Percentiles rank a stretch among this genome's conserved stretches.
Evolutionary conservation across 2,888 invertebrate genomes (phyloP).

Genomic region (Meganola albula): DNA sequence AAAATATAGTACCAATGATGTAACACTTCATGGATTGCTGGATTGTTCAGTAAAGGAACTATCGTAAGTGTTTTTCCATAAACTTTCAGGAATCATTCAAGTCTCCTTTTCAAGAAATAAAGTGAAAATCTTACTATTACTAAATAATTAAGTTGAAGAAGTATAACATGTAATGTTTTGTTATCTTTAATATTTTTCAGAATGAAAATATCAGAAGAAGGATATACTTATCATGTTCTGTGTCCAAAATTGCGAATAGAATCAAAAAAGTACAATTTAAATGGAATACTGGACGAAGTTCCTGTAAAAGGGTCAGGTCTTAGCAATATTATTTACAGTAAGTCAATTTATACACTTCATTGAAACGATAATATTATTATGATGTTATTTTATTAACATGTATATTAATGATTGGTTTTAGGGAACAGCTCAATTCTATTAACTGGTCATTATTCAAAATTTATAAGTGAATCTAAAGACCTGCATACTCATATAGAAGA

Average conservation of each 20-base stretch:
- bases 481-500: too few species aligned
- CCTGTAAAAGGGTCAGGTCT: background rate
- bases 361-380: too few species aligned
- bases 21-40: constrained; percentile 15
- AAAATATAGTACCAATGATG: constrained; percentile 12
- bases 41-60: constrained; percentile 14
- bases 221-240: background rate
- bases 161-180: too few species aligned
- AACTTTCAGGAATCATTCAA: background rate
- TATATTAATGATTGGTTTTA: too few species aligned
- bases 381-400: too few species aligned
- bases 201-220: background rate
- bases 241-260: background rate
- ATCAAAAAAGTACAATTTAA: background rate
- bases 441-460: too few species aligned
- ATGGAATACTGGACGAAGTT: background rate
- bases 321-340: background rate
- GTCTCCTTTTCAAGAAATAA: too few species aligned
- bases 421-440: too few species aligned
- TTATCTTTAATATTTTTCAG: background rate
- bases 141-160: too few species aligned
- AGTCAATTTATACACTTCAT: too few species aligned
- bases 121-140: too few species aligned
- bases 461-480: too few species aligned
- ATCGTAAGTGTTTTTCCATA: constrained; percentile 16